Conservation (phyloP, 2,888 invertebrate species). For the Diarsia mendica region DNA sequence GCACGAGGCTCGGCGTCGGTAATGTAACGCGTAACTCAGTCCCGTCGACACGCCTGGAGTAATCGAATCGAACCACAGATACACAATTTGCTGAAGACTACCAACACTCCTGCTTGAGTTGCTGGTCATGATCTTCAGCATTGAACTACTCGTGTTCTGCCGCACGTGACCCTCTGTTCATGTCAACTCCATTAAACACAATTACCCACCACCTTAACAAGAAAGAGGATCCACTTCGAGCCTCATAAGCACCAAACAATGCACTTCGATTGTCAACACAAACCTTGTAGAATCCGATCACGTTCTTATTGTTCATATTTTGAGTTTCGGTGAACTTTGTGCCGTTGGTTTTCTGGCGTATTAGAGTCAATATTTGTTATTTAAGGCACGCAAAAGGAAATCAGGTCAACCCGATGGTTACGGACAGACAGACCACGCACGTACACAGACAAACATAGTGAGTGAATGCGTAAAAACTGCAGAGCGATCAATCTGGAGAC, state of each 20-base stretch:
- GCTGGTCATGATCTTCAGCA: slow-evolving; percentile 48
- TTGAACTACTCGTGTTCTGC: slow-evolving; percentile 15
- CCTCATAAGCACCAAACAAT: slow-evolving; percentile 27
- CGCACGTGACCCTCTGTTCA: slow-evolving; percentile 27
- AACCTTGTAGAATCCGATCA: slow-evolving; percentile 42
- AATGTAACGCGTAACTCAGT: slow-evolving; percentile 29
- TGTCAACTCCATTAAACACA: slow-evolving; percentile 31
- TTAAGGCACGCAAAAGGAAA: slow-evolving; percentile 54
- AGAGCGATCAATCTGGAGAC: slow-evolving; percentile 3
- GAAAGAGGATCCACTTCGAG: slow-evolving; percentile 20
- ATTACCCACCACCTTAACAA: slow-evolving; percentile 16
- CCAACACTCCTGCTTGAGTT: slow-evolving; percentile 26
- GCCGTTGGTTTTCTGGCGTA: slow-evolving; percentile 26
- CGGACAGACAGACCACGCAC: slow-evolving; percentile 27
- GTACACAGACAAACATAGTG: slow-evolving; percentile 22
- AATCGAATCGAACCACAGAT: slow-evolving; percentile 29
- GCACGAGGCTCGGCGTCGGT: slow-evolving; percentile 27
- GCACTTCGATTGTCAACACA: slow-evolving; percentile 29
- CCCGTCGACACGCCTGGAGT: slow-evolving; percentile 4
- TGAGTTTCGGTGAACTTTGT: slow-evolving; percentile 37
- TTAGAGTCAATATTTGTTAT: slow-evolving; percentile 47
- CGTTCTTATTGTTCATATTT: slow-evolving; percentile 48
- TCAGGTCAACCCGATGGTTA: slow-evolving; percentile 47
- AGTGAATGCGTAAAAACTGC: slow-evolving; percentile 10
- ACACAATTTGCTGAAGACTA: slow-evolving; percentile 29